Evolutionary conservation across 2,797 vertebrate genomes (phyloP), one percentile per base, ranked within the genome.

Genomic region (Florisuga fusca): DNA sequence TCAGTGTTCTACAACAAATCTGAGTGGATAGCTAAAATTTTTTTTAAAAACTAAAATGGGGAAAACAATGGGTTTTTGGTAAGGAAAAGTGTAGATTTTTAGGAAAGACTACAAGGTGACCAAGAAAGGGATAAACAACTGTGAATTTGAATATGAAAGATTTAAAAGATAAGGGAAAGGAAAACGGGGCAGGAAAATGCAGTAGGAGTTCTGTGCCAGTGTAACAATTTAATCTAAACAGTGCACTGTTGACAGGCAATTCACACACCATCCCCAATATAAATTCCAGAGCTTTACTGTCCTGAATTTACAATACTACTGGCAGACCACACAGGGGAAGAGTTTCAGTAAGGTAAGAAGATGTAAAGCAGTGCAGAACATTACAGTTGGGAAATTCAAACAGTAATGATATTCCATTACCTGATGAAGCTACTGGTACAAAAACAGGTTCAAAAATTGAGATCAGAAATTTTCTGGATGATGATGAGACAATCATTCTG

Each of bases 1-100:
- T 97, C 96, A 97, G 93, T 72, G 93, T 85, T 97, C 97, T 93
- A 97, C 91, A 97, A 79, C 19, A 95, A 93, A 91, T 78, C 6
- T 94, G 93, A 94, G 88, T 95, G 92, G 95, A 93, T 90, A 94
- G 53, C 90, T 96, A 92, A 95, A 88, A 94, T 67, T 62, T 41
- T 27, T 31, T 41, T 9, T 29, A 53, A 77, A 83, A 89, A 36
- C 7, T 51, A 61, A 64, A 36, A 9, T 50, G 59, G 76, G 72
- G 57, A 48, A 89, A 92, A 94, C 76, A 88, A 93, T 75, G 58
- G 82, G 73, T 4, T 94, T 92, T 90, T 83, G 43, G 73, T 43
- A 91, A 87, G 85, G 83, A 84, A 74, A 91, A 92, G 63, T 18
- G 4, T 22, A 46, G 81, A 85, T 33, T 92, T 87, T 95, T 45